A percentile compares a stretch with the other conserved stretches of the same genome.
Evolutionary conservation across 2,888 invertebrate species (phyloP).

Genomic region (Cryptosula pallasiana): DNA sequence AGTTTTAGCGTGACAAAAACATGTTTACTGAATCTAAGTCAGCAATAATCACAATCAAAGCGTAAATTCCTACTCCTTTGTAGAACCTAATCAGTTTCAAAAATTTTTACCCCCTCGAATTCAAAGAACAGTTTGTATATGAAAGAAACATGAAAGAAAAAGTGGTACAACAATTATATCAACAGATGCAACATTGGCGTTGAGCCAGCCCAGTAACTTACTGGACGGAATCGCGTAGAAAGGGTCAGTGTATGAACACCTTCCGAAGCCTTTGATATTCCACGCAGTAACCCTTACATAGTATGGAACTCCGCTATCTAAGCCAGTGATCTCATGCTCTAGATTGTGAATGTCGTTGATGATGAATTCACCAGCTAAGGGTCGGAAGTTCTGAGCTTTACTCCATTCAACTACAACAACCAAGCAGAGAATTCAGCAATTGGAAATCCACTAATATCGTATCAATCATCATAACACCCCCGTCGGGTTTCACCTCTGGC

Average conservation of each 20-base stretch:
- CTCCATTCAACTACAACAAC: conserved; percentile 82
- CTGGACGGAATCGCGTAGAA: conserved; percentile 83
- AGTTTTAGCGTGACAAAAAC: not conserved
- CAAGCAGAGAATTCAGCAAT: not conserved
- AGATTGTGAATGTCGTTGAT: conserved; percentile 65
- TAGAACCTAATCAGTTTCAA: not conserved
- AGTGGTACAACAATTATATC: not conserved
- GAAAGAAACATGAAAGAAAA: too few species aligned
- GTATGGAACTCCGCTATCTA: conserved; percentile 79
- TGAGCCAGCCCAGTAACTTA: conserved; percentile 56
- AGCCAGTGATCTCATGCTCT: conserved; percentile 64
- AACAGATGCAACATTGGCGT: too few species aligned
- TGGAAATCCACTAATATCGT: too few species aligned
- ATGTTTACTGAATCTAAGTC: conserved; percentile 9
- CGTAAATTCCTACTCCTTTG: not conserved
- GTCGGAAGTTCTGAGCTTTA: conserved; percentile 73
- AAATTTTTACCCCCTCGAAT: not conserved
- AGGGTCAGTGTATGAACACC: conserved; percentile 70
- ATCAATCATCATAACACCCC: too few species aligned
- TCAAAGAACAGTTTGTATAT: too few species aligned
- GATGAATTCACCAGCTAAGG: conserved; percentile 69
- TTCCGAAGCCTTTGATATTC: conserved; percentile 85
- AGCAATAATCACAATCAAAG: not conserved
- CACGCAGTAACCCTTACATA: conserved; percentile 87
- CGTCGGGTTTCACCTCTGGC: too few species aligned